Conservation (phyloP, 2,797 vertebrate genomes). For the Synaphobranchus kaupii region DNA sequence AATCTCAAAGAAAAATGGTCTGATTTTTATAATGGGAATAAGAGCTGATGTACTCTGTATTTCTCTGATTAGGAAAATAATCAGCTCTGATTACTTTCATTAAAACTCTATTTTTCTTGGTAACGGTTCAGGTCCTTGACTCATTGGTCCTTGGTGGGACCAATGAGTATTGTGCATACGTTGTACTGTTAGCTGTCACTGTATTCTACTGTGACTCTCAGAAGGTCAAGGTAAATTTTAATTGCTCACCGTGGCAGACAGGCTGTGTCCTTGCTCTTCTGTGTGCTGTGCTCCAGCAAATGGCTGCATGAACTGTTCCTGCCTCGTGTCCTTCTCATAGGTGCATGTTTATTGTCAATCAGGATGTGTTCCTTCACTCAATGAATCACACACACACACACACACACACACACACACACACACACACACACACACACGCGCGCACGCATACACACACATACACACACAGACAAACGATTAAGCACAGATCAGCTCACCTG, state of each 20-base stretch:
- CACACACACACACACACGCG: too few relatives aligned
- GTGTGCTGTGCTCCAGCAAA: not conserved
- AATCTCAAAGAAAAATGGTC: not conserved
- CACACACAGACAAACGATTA: not conserved
- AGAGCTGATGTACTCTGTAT: not conserved
- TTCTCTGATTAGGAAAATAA: not conserved
- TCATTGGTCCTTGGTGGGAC: not conserved
- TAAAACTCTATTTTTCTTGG: not conserved
- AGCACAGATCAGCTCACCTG: not conserved
- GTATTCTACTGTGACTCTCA: slow-evolving; percentile 39
- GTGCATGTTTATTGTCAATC: not conserved
- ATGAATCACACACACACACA: not conserved
- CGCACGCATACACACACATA: not conserved
- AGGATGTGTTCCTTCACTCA: not conserved
- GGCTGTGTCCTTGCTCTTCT: not conserved
- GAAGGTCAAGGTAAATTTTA: not conserved
- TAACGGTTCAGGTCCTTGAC: not conserved
- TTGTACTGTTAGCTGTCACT: slow-evolving; percentile 28
- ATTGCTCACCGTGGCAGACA: not conserved
- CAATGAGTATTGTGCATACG: not conserved
- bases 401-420: too few relatives aligned
- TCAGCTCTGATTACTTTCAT: not conserved
- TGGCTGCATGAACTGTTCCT: not conserved
- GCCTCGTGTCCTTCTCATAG: not conserved
- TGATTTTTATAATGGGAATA: not conserved